These are phyloP conservation scores for Bubalus kerabau DNA, from an alignment of 2,113 vertebrate species.

Conservation along the genomic window DNA sequence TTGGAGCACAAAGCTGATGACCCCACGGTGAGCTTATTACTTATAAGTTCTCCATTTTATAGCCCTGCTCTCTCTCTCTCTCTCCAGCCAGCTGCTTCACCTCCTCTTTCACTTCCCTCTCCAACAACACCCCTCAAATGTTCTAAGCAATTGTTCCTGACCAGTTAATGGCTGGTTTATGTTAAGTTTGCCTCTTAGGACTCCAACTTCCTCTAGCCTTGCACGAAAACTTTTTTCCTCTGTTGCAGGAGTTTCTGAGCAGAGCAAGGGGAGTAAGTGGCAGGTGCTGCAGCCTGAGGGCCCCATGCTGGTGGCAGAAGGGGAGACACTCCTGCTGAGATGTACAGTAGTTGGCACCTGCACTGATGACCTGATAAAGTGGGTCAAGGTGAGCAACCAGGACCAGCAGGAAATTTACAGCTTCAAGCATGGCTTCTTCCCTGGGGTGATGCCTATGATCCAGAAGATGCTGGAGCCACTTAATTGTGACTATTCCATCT, in stretches of 20 bases:
- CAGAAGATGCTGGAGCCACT: not conserved
- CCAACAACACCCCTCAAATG: not conserved
- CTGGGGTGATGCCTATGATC: not conserved
- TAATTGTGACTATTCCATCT: constrained; percentile 51
- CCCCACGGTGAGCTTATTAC: not conserved
- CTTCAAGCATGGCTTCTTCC: not conserved
- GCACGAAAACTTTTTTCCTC: not conserved
- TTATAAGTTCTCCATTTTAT: not conserved
- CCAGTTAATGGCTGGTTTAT: not conserved
- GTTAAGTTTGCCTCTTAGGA: not conserved
- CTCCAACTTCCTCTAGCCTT: not conserved
- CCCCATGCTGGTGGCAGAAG: constrained; percentile 21
- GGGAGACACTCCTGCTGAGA: constrained; percentile 17
- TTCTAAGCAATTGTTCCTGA: not conserved
- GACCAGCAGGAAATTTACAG: not conserved
- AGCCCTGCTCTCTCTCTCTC: not conserved
- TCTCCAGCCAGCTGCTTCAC: not conserved
- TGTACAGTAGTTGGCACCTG: not conserved
- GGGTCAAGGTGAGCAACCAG: constrained; percentile 26
- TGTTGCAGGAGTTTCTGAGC: not conserved
- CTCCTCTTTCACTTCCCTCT: not conserved
- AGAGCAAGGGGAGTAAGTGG: not conserved
- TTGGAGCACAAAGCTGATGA: not conserved
- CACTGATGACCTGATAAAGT: not conserved
- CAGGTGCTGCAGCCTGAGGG: constrained; percentile 27